Evolutionary conservation across 2,888 invertebrate species (phyloP), one percentile per base, ranked within the genome.

Genomic region (Drepana falcataria): DNA sequence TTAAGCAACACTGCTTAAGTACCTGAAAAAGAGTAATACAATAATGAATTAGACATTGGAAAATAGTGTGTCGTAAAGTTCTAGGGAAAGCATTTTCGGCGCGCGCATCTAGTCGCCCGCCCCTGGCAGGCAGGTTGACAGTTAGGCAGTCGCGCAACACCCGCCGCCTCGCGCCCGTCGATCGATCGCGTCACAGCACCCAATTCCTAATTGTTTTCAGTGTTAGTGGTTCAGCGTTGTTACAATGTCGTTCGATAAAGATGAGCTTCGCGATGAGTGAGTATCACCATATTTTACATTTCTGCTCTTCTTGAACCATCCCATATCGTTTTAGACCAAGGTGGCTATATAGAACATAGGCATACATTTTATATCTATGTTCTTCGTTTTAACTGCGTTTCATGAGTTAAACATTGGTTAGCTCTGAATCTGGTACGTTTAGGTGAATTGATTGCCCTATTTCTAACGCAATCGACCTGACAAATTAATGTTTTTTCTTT

Each of bases 181-280:
- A 87, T 86, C 83, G 88, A 87, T 84, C 84, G 79, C 68, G 64
- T 57, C 57, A 55, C 65, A 66, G 61, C 65, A 56, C 55, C 52
- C 60, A 55, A 58, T 59, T 59, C 74, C 75, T 70, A 69, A 75
- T 83, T 82, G 77, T 68, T 69, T 40, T 44, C 44, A 68, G 73
- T 72, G 69, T 51, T 68, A 69, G 64, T 65, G 64, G 60, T 59
- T 58, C 63, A 66, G 49, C 53, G 63, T 59, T 63, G 52, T 63
- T 64, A 79, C 63, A 55, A 92, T 92, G 92, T 93, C 94, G 60
- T 89, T 94, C 73, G 91, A 91, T 66, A 93, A 93, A 60, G 94
- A 94, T 68, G 94, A 94, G 74, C 93, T 94, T 63, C 87, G 93
- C 59, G 94, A 94, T 74, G 94, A 94, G 94, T 94, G 84, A 94